Base-by-base conservation (phyloP, 2,113 vertebrate genomes). In the Centropus unirufus region DNA sequence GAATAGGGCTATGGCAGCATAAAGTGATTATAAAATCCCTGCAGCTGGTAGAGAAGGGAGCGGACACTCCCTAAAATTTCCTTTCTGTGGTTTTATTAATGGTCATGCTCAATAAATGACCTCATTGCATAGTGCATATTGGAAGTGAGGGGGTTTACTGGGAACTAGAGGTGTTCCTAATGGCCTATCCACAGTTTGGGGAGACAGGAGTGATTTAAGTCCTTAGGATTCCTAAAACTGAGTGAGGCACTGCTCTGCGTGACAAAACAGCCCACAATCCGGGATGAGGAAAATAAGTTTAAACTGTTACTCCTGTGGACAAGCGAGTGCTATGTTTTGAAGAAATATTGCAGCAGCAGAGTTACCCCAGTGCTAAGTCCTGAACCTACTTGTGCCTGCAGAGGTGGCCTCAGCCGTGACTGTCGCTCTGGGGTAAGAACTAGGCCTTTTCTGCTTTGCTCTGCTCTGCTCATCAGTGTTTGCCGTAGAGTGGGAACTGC, bases 41-140 rank as follows among this genome's bases (percentile, higher is more conserved):
- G 68, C 79, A 88, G 67, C 79, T 93, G 79, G 72, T 59, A 92
- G 57, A 88, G 75, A n/a, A 72, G 76, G 73, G 72, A 92, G 76
- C 2, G 1, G 80, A 64, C 88, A 84, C 83, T 95, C 93, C 94
- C 85, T 75, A 58, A 92, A 92, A 95, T 88, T 80, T 95, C 69
- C 85, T 86, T 78, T 94, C 67, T 86, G 83, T 68, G 77, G 27
- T 78, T 93, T 95, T 84, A 61, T 92, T 92, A 52, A 47, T 81
- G 79, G 54, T 26, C 68, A 39, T 83, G 40, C 72, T 91, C 68
- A 64, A 21, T 87, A 72, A 91, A 68, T 95, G 74, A 86, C 54
- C 61, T 90, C 92, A 93, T 63, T 61, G 18, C 26, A 11, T 0
- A 36, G 57, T n/a, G 68, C 27, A 46, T 39, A 3, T 87, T 94